phyloP scores from a whole-genome alignment of 1,140 invertebrate species.

The Phenacoccus solenopsis region DNA sequence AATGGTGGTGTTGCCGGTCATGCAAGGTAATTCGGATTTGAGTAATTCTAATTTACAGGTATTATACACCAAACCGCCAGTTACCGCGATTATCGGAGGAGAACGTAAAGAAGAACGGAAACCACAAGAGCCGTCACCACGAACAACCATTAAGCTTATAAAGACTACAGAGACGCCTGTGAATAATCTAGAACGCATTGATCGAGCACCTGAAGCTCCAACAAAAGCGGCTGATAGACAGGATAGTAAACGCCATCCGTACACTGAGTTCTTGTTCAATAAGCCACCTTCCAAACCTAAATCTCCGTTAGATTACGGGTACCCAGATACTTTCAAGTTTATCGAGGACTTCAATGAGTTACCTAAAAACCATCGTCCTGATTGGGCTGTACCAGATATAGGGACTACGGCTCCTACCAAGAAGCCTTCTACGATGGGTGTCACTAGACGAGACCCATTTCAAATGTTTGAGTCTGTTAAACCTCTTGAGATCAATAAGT shows the following conservation, averaged over 20 bases:
- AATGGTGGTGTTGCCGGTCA: neutral
- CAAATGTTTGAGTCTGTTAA: conserved; percentile 8
- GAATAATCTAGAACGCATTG: neutral
- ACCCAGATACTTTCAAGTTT: neutral
- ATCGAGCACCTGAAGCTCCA: neutral
- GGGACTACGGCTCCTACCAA: neutral
- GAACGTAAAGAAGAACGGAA: neutral
- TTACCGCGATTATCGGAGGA: neutral
- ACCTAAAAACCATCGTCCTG: neutral
- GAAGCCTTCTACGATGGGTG: neutral
- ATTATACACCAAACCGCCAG: neutral
- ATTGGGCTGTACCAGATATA: neutral
- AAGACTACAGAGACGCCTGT: neutral
- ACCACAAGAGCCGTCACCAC: neutral
- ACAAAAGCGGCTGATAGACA: neutral
- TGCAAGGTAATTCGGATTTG: conserved; percentile 12
- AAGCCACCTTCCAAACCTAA: neutral
- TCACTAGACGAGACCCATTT: neutral
- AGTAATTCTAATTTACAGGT: neutral
- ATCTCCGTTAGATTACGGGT: neutral
- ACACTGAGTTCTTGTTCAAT: neutral
- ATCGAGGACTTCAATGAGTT: neutral
- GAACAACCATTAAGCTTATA: neutral
- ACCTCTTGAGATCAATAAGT: neutral
- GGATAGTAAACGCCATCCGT: neutral